Evolutionary conservation across 2,888 invertebrate species (phyloP), one percentile per base, ranked within the genome.

Genomic region (Synergus itoensis): DNA sequence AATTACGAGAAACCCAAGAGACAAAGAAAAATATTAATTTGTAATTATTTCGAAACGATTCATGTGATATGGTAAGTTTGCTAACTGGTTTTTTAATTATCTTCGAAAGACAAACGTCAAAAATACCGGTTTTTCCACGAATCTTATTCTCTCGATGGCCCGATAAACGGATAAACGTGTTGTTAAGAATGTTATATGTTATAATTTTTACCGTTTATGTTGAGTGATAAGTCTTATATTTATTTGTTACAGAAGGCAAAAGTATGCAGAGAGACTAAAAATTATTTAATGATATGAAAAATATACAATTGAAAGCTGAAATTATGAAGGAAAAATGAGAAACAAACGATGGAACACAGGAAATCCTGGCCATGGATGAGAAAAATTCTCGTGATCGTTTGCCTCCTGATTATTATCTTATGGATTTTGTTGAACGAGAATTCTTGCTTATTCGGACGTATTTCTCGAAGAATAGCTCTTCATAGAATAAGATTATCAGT

Each of bases 381-480:
- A 82, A 86, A 84, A 76, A 80, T 78, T 76, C 48, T 85, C n/a
- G 80, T 83, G 7, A 79, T 86, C 36, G 81, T 75, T 14, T 88
- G 86, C 76, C 86, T 89, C 57, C 28, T 89, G 12, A 18, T 88
- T 36, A 84, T 87, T n/a, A 83, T 91, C 4, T 40, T 88, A 40
- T 89, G 90, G 90, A 85, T 90, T 67, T 75, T 87, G 76, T 78
- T 90, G 63, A 83, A 89, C 77, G 88, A 90, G 78, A 88, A 88
- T 77, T 87, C 86, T 16, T 88, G 90, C 77, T 79, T 89, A 16
- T 84, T 90, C 75, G 88, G 85, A 16, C 85, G 88, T 16, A 77
- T 89, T n/a, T 85, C 90, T 28, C 84, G 84, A 4, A 88, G 84
- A 81, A 85, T 86, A 43, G 78, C 85, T 21, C 79, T 87, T 5